Evolutionary conservation across 2,113 vertebrate genomes (phyloP).

Genomic region (Tychaedon coryphoeus): DNA sequence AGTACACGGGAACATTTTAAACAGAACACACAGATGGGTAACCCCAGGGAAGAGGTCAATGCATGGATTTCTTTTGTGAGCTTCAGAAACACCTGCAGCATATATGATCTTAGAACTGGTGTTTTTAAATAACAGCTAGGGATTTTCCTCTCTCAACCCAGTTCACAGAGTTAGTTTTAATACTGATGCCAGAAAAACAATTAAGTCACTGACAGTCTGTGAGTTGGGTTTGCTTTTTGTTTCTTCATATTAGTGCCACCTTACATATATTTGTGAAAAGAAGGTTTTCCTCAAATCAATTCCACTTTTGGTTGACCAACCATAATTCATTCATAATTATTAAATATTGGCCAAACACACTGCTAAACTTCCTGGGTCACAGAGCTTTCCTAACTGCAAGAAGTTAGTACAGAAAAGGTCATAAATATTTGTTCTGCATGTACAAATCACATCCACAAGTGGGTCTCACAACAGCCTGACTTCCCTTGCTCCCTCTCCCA

Average conservation of each 20-base stretch:
- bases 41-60: not conserved
- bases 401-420: slow-evolving; percentile 28
- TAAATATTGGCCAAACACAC: not conserved
- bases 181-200: not conserved
- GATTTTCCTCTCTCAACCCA: not conserved
- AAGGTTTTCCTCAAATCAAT: not conserved
- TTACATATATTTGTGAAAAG: not conserved
- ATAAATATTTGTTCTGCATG: slow-evolving; percentile 22
- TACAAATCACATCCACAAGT: slow-evolving; percentile 30
- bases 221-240: not conserved
- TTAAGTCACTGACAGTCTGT: not conserved
- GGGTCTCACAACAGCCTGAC: not conserved
- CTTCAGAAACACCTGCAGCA: not conserved
- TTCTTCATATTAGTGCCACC: not conserved
- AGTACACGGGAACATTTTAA: not conserved
- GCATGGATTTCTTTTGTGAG: not conserved
- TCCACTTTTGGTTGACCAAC: not conserved
- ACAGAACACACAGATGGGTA: not conserved
- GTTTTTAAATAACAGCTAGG: not conserved
- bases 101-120: not conserved
- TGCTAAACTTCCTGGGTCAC: slow-evolving; percentile 1
- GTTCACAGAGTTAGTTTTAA: not conserved
- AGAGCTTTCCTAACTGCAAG: slow-evolving; percentile 35
- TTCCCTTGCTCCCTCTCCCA: slow-evolving; percentile 11
- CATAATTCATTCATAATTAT: not conserved